Conservation (phyloP, 1,140 invertebrate species). For the Panagrolaimus sp. region DNA sequence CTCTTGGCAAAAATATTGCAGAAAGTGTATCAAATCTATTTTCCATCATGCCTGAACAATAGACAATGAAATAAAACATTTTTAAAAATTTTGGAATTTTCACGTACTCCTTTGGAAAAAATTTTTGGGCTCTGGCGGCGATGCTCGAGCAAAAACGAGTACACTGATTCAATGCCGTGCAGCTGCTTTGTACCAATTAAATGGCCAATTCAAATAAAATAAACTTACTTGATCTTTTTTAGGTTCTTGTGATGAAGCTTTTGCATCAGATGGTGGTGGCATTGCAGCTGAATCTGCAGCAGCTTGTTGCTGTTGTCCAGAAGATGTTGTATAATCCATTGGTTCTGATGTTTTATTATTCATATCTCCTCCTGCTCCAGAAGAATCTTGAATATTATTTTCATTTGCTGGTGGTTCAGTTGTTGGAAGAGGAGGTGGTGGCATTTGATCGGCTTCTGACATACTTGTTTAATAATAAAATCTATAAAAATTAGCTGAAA, state of each 20-base stretch:
- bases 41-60: too few species aligned
- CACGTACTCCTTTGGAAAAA: too few species aligned
- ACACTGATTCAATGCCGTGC: too few species aligned
- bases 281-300: conserved; percentile 2
- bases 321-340: not conserved
- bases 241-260: not conserved
- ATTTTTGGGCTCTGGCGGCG: too few species aligned
- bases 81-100: too few species aligned
- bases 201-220: not conserved
- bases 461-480: not conserved
- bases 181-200: too few species aligned
- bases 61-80: too few species aligned
- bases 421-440: not conserved
- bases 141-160: too few species aligned
- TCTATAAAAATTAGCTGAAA: not conserved
- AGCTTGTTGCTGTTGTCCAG: not conserved
- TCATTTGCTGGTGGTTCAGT: not conserved
- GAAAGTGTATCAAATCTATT: too few species aligned
- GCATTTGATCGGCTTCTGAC: conserved; percentile 8
- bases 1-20: too few species aligned
- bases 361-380: not conserved
- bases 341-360: conserved; percentile 1
- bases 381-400: not conserved
- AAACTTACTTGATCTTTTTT: conserved; percentile 10
- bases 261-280: not conserved